Conservation (phyloP, 2,797 vertebrate species). For the Rhabdophis nuchalis region DNA sequence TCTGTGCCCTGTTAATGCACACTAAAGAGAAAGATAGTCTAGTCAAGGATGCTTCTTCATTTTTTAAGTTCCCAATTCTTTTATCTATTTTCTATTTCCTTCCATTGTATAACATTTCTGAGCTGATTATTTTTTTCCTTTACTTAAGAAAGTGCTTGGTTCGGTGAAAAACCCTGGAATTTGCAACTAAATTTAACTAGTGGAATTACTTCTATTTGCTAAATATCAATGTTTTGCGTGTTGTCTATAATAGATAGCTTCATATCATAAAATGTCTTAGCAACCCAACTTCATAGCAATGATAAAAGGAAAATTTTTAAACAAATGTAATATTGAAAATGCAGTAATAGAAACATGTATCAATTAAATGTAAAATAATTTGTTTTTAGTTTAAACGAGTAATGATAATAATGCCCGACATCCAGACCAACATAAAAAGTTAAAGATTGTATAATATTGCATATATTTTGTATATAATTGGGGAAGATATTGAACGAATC, state of each 20-base stretch:
- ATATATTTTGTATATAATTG: not conserved
- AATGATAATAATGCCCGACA: not conserved
- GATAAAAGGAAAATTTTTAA: not conserved
- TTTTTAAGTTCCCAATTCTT: not conserved
- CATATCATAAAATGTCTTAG: not conserved
- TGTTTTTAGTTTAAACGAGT: not conserved
- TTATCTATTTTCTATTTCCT: not conserved
- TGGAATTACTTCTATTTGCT: not conserved
- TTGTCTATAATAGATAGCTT: not conserved
- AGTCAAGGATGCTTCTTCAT: not conserved
- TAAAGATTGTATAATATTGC: not conserved
- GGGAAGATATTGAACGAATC: not conserved
- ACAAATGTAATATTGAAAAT: not conserved
- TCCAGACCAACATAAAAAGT: slow-evolving; percentile 2
- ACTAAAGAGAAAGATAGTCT: not conserved
- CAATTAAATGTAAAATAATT: not conserved
- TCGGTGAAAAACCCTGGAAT: not conserved
- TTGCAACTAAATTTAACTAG: not conserved
- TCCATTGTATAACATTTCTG: not conserved
- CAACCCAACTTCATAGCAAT: not conserved
- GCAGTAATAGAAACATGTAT: not conserved
- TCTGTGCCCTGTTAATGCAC: not conserved
- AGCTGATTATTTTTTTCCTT: not conserved
- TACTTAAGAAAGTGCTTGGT: not conserved
- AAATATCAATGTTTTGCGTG: not conserved